Conservation (phyloP, 1,140 invertebrate species). For the Halictus rubicundus region DNA sequence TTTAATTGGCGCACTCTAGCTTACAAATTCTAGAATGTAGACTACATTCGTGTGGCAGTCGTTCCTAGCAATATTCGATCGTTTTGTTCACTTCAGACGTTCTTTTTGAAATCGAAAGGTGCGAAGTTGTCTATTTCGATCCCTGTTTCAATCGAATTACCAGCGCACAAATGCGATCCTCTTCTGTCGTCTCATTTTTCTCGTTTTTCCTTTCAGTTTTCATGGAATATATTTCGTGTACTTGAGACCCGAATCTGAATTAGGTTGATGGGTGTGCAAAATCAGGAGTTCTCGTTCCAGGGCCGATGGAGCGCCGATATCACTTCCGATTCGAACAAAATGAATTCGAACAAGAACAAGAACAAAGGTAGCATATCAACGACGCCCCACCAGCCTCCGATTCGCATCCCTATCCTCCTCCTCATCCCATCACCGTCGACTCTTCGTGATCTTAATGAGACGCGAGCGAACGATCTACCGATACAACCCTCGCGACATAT, state of each 20-base stretch:
- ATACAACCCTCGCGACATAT: background rate
- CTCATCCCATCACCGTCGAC: constrained; percentile 26
- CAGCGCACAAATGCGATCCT: no score
- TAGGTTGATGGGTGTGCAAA: background rate
- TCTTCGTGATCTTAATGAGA: background rate
- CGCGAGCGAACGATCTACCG: background rate
- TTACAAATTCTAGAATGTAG: no score
- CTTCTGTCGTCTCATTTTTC: no score
- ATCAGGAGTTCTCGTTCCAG: background rate
- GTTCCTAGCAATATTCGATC: no score
- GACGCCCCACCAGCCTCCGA: background rate
- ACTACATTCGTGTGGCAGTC: no score
- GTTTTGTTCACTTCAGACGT: no score
- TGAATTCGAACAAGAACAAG: background rate
- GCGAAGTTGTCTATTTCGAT: no score
- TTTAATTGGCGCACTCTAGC: no score
- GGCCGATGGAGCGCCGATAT: background rate
- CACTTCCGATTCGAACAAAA: background rate
- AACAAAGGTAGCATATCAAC: background rate
- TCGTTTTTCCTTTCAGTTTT: no score
- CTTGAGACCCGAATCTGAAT: background rate
- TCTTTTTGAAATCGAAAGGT: no score
- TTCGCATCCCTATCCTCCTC: constrained; percentile 41
- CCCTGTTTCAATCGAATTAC: no score
- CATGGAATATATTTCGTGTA: no score